Evolutionary conservation across 2,113 vertebrate species (phyloP).

Genomic region (Thinocorus orbignyianus): DNA sequence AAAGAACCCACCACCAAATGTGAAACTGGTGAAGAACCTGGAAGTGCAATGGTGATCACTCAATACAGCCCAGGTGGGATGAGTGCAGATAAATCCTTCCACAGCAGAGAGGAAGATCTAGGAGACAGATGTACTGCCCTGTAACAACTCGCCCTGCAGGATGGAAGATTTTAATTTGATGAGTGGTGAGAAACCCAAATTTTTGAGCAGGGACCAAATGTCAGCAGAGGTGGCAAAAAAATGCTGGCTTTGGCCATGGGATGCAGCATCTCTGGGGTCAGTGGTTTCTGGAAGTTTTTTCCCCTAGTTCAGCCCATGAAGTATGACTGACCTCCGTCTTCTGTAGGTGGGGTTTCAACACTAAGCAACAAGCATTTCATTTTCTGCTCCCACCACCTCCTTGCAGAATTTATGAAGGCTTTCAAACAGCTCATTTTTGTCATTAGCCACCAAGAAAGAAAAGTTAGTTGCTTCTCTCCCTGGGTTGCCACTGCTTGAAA

Average conservation of each 20-base stretch:
- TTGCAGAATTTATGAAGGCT: background rate
- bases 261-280: background rate
- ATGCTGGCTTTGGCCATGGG: background rate
- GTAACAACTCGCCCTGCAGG: background rate
- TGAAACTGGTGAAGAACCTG: background rate
- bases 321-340: background rate
- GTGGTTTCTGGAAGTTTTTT: background rate
- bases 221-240: background rate
- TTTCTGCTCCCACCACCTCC: background rate
- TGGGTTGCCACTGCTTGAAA: background rate
- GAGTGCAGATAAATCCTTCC: background rate
- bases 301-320: background rate
- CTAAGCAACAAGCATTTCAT: background rate
- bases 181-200: background rate
- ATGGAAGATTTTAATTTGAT: too few relatives aligned
- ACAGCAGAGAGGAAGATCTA: rapidly evolving
- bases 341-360: background rate
- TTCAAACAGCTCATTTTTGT: background rate
- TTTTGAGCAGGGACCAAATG: background rate
- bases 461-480: background rate
- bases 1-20: background rate
- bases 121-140: background rate
- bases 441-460: background rate
- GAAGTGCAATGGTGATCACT: background rate
- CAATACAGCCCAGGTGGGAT: background rate